Base-by-base conservation (phyloP, 92 coral and sea anemone species). In the Galaxea fascicularis region DNA sequence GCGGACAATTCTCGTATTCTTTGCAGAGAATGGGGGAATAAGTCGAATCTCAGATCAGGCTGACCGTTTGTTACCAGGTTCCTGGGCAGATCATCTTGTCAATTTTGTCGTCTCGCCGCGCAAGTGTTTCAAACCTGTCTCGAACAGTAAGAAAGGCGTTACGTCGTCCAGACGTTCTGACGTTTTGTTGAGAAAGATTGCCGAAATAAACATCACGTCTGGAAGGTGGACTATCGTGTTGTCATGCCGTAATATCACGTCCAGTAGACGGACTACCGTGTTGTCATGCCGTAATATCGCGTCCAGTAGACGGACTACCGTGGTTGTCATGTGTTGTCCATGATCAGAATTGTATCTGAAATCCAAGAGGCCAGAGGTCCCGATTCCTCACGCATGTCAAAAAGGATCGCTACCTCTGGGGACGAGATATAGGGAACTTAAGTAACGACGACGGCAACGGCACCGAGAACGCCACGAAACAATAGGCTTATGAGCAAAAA, bases 1-100 rank as follows among this genome's bases (percentile, higher is more conserved):
- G 69, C n/a, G n/a, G n/a, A n/a, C 39, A n/a, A 10, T 44, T 76
- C 82, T 76, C 82, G n/a, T 28, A 76, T 31, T 57, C 65, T 54
- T 10, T 45, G 67, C 27, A 21, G 17, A 54, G 82, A 76, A 76
- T 21, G 60, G 60, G 0, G 44, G 68, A 68, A 29, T 39, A 68
- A 22, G 51, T 35, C 60, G 20, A 54, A 21, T 54, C 60, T 54
- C 20, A 54, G n/a, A n/a, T n/a, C n/a, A n/a, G n/a, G n/a, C n/a
- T n/a, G n/a, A n/a, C n/a, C n/a, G n/a, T n/a, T n/a, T n/a, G n/a
- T n/a, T n/a, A n/a, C 20, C 20, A 54, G 60, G 60, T 54, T 54
- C 60, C 17, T 54, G 20, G 60, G 60, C 3, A 54, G 20, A 54
- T 54, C 0, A 54, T 54, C 60, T 0, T 47, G 53, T 47, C 14